Evolutionary conservation across 2,888 invertebrate genomes (phyloP), one percentile per base, ranked within the genome.

Genomic region (Cataglyphis livida): DNA sequence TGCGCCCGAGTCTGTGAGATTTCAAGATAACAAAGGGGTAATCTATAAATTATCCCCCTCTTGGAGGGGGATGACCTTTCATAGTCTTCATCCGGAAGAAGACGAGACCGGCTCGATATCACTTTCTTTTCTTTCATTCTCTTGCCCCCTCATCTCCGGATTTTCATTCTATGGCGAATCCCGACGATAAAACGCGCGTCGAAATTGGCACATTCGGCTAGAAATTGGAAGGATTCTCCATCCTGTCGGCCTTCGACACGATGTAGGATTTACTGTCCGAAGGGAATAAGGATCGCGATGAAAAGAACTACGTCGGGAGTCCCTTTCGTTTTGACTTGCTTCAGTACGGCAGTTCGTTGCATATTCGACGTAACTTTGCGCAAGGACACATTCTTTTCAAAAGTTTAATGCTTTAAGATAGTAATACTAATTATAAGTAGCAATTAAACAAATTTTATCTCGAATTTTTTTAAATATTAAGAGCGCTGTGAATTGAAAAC

Each of bases 171-270:
- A 75, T 44, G 75, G 66, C n/a, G 54, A 38, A 66, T 66, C 68
- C 66, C 38, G 25, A 54, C 76, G 68, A 76, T 76, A 76, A 76
- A 76, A 76, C 38, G 76, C 76, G 76, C 76, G 28, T 28, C 35
- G 76, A 76, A 76, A 66, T 76, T 66, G 54, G 54, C 76, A 76
- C 76, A 66, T 66, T 66, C 76, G 76, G 51, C 28, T 54, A 76
- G 76, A 76, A 76, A 76, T 76, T 76, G 76, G 66, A 76, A 66
- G 66, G 38, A 54, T 65, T 38, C 54, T 54, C 76, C 54, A 54
- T 38, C 38, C 54, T 28, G 76, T 66, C 66, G 76, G 68, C 18
- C 35, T 75, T 75, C 64, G 66, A 66, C 66, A 54, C 66, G 76
- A 66, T 66, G 76, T 76, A 66, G 68, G 38, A 76, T 76, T 66